Evolutionary conservation across 2,113 vertebrate species (phyloP).

Genomic region (Parotia lawesii): DNA sequence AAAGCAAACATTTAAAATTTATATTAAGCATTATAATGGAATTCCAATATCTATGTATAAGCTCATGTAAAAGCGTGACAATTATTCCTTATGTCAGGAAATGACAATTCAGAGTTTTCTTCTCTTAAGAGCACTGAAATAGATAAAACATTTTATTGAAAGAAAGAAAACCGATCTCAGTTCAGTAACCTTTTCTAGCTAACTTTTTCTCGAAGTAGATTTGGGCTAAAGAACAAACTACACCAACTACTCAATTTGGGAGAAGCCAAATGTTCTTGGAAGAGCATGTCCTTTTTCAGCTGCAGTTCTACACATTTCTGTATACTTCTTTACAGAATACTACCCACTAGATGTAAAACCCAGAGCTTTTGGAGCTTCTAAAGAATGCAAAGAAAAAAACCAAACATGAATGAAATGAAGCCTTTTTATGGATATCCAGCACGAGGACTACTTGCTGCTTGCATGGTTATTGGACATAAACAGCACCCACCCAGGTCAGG

Average conservation of each 20-base stretch:
- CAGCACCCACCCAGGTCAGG: conserved; percentile 7
- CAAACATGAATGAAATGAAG: background rate
- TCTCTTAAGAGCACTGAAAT: background rate
- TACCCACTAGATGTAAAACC: background rate
- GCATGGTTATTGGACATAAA: conserved; percentile 41
- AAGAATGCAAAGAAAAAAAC: background rate
- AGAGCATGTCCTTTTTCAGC: background rate
- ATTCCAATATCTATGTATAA: background rate
- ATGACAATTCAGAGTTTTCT: background rate
- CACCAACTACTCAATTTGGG: background rate
- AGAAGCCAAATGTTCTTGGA: background rate
- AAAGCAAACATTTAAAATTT: background rate
- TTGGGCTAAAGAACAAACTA: background rate
- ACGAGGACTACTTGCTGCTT: conserved; percentile 1
- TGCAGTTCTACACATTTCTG: background rate
- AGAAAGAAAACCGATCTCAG: background rate
- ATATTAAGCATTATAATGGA: background rate
- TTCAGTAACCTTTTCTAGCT: background rate
- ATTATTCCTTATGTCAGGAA: background rate
- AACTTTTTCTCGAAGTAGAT: background rate
- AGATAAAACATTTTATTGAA: background rate
- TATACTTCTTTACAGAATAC: background rate
- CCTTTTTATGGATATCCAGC: background rate
- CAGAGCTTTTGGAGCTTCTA: background rate
- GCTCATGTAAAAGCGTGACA: background rate